phyloP scores from a whole-genome alignment of 1,140 invertebrate genomes.

The Drosophila willistoni region DNA sequence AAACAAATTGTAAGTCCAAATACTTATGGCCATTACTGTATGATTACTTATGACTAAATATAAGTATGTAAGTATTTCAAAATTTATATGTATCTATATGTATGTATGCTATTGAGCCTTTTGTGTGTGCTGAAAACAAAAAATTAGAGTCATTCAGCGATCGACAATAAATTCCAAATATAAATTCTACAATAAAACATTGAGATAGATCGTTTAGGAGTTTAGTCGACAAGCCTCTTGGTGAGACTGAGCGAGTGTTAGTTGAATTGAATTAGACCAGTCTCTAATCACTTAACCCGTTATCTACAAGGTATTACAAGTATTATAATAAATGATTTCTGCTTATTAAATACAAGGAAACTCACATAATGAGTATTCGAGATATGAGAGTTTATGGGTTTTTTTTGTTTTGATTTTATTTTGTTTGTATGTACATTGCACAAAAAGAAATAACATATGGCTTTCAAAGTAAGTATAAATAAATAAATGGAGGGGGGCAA shows the following conservation, averaged over 20 bases:
- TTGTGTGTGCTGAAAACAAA: not conserved
- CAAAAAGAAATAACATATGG: not conserved
- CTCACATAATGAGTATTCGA: not conserved
- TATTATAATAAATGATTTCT: not conserved
- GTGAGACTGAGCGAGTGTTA: not conserved
- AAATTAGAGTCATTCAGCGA: not conserved
- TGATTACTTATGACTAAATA: not conserved
- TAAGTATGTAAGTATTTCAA: not conserved
- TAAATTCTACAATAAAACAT: slow-evolving; percentile 1
- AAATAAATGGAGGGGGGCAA: slow-evolving; percentile 46
- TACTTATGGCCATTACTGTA: too few species aligned
- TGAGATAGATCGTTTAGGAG: not conserved
- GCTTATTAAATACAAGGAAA: slow-evolving; percentile 1
- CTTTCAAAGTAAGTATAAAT: slow-evolving; percentile 56
- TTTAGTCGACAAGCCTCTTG: not conserved
- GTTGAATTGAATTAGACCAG: not conserved
- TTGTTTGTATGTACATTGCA: slow-evolving; percentile 48
- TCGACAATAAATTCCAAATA: not conserved
- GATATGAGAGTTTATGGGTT: not conserved
- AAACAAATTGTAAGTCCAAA: too few species aligned
- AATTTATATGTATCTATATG: not conserved
- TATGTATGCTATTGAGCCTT: slow-evolving; percentile 1
- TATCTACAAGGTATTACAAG: too few species aligned
- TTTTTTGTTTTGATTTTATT: not conserved
- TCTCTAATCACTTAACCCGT: not conserved